Base-by-base conservation (phyloP, 2,888 invertebrate genomes). In the Cosmorhoe ocellata region DNA sequence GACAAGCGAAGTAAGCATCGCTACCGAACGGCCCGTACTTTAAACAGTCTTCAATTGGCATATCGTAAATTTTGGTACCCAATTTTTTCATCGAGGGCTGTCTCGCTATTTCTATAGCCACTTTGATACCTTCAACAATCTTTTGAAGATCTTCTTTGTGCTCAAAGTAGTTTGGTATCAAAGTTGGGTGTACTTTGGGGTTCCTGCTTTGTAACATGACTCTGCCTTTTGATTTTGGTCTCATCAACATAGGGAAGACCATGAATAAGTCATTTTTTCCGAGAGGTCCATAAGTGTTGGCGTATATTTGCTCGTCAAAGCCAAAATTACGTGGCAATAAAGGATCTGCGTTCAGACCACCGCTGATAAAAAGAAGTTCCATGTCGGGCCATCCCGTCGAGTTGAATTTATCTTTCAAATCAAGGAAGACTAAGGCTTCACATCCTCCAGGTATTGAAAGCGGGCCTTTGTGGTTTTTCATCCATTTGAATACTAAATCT, bases 111-210 rank as follows among this genome's bases (percentile, higher is more conserved):
- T 92, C 84, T 24, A 93, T 77, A 0, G 92, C 84, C 5, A 92
- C 79, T 66, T 92, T 91, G 3, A 94, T 92, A 0, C 94, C 94
- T 69, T 92, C 91, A 0, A 94, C 90, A 30, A 94, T 87, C 30
- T 92, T 93, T 51, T 92, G 84, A 49, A 93, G 77, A 66, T 96
- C 96, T 59, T 91, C 88, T 6, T 84, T 60, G 69, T 86, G 63
- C 38, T 93, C 91, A 69, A 97, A 92, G 77, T 97, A 98, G 73
- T 95, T 95, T 0, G 96, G 95, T 60, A 96, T 92, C 43, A 97
- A 90, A n/a, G 92, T 81, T 0, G 97, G 96, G 64, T 93, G 92
- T 0, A 92, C 91, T 61, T 92, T 91, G 0, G 96, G 96, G 74
- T 96, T 93, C 50, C 86, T 92, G 8, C 93, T 94, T 66, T 90